Conservation (phyloP, 2,797 vertebrate genomes). For the Eulemur coronatus region DNA sequence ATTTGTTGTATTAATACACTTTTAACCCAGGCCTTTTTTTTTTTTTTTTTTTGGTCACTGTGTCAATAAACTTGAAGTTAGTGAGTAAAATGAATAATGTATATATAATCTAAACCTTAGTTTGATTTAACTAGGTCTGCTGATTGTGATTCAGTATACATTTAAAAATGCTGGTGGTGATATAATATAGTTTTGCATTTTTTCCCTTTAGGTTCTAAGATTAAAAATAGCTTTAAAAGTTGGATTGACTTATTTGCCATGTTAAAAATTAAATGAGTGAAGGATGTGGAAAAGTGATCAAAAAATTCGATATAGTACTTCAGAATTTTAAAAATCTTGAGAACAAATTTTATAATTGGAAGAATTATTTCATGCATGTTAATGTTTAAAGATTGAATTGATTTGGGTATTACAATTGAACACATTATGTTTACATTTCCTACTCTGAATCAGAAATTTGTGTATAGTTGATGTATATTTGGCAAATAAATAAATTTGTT, state of each 20-base stretch:
- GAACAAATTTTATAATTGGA: constrained; percentile 13
- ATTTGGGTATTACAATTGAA: background rate
- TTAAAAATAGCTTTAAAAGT: background rate
- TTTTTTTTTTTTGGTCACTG: background rate
- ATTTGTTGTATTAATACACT: background rate
- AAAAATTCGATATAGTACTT: background rate
- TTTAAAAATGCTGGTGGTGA: background rate
- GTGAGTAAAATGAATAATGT: background rate
- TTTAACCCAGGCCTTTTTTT: background rate
- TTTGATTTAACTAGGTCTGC: background rate
- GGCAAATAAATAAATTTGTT: background rate
- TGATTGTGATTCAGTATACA: background rate
- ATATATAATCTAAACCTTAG: background rate
- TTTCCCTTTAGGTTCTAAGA: background rate
- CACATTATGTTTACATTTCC: background rate
- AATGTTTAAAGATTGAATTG: background rate
- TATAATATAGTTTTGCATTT: background rate
- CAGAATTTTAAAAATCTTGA: constrained; percentile 3
- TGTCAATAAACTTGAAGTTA: constrained; percentile 38
- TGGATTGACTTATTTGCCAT: background rate
- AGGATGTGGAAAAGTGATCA: background rate
- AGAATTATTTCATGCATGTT: background rate
- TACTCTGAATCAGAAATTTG: constrained; percentile 18
- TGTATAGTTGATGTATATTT: background rate
- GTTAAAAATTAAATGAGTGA: background rate